phyloP scores from a whole-genome alignment of 2,113 vertebrate species.

The Hystrix cristata region DNA sequence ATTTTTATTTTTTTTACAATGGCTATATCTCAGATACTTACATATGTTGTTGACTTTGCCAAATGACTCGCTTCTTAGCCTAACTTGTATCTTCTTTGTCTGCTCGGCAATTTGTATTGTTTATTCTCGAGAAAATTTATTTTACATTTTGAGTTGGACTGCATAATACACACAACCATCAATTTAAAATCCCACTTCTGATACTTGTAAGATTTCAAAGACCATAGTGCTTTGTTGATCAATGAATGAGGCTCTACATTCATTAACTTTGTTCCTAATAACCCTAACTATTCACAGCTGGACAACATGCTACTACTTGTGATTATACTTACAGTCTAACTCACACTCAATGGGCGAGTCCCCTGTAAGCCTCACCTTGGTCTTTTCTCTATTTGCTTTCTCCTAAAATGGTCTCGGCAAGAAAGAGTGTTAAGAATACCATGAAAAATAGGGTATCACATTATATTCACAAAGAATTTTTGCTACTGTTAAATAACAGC shows the following conservation, averaged over 20 bases:
- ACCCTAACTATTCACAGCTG: constrained; percentile 56
- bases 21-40: neutral
- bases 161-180: neutral
- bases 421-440: constrained; percentile 76
- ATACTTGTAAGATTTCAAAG: constrained; percentile 4
- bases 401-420: constrained; percentile 71
- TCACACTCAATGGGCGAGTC: neutral
- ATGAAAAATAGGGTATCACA: constrained; percentile 81
- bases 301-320: constrained; percentile 15
- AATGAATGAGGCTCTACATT: neutral
- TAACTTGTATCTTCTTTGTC: neutral
- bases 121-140: neutral
- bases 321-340: constrained; percentile 8
- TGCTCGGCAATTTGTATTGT: neutral
- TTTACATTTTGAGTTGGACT: neutral
- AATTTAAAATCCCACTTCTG: neutral
- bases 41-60: neutral
- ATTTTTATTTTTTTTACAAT: neutral
- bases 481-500: constrained; percentile 77
- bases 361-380: constrained; percentile 33
- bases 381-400: constrained; percentile 62
- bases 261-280: neutral
- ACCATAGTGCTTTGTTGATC: neutral
- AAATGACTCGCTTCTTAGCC: neutral
- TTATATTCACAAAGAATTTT: constrained; percentile 76